These are phyloP conservation scores for Xylocopa sonorina DNA, from an alignment of 1,140 invertebrate genomes.

Conservation along the genomic window DNA sequence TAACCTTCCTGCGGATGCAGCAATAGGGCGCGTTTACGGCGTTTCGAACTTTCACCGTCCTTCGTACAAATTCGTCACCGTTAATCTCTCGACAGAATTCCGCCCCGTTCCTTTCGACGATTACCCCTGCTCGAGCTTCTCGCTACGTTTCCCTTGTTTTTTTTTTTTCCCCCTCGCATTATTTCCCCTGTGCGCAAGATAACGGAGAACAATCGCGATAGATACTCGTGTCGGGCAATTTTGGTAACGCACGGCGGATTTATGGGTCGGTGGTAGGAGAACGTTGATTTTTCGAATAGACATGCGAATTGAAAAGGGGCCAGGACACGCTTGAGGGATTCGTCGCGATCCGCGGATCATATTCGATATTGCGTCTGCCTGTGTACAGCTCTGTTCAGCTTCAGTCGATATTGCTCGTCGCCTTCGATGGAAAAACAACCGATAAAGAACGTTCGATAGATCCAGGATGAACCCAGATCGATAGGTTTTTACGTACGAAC, in stretches of 20 bases:
- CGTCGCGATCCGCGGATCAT: constrained; percentile 20
- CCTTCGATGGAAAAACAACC: not conserved
- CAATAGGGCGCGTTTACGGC: constrained; percentile 38
- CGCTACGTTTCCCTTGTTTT: too few relatives aligned
- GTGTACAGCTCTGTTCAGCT: not conserved
- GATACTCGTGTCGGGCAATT: not conserved
- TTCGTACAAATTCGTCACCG: not conserved
- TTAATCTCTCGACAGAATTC: not conserved
- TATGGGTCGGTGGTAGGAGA: too few relatives aligned
- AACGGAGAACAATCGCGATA: not conserved
- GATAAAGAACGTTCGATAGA: not conserved
- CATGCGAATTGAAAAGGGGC: constrained; percentile 34
- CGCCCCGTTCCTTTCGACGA: not conserved
- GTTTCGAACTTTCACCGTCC: not conserved
- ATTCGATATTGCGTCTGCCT: constrained; percentile 18
- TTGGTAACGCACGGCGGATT: not conserved
- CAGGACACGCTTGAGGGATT: constrained; percentile 20
- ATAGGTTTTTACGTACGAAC: too few relatives aligned
- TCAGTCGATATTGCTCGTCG: not conserved
- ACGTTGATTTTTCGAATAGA: constrained; percentile 7
- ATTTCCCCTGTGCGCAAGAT: not conserved
- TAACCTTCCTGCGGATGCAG: constrained; percentile 38
- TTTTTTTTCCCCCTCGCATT: not conserved
- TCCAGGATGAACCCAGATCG: not conserved
- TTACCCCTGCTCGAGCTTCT: not conserved